Evolutionary conservation across 2,888 invertebrate species (phyloP).

Genomic region (Diachrysia chrysitis): DNA sequence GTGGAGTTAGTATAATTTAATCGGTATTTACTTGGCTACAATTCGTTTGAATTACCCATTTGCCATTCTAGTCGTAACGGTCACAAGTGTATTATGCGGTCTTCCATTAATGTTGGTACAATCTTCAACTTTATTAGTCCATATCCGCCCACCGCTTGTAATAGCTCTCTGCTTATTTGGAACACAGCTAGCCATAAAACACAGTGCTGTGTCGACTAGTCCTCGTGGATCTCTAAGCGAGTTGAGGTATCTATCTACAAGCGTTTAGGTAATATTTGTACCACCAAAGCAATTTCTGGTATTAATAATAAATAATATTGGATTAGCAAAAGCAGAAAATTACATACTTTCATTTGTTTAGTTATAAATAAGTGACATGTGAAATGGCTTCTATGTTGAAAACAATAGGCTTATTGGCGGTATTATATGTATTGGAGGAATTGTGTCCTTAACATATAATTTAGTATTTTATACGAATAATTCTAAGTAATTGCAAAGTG

Average conservation of each 20-base stretch:
- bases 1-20: conserved; percentile 1
- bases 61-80: conserved; percentile 36
- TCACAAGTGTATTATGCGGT: conserved; percentile 30
- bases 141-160: conserved; percentile 47
- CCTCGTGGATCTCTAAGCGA: conserved; percentile 24
- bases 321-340: not conserved
- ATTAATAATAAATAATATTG: too few species aligned
- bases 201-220: conserved; percentile 29
- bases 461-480: too few species aligned
- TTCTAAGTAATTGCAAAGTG: too few species aligned
- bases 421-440: too few species aligned
- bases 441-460: too few species aligned
- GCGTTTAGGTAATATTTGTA: not conserved
- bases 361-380: too few species aligned
- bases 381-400: too few species aligned
- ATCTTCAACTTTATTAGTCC: conserved; percentile 48
- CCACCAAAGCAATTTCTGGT: too few species aligned
- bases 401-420: too few species aligned
- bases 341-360: too few species aligned
- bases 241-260: conserved; percentile 9
- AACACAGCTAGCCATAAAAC: conserved; percentile 39
- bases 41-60: conserved; percentile 40
- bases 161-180: conserved; percentile 45
- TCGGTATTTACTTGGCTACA: conserved; percentile 14
- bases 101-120: conserved; percentile 30